phyloP scores from a whole-genome alignment of 1,140 invertebrate genomes.

The Nebria ingens region DNA sequence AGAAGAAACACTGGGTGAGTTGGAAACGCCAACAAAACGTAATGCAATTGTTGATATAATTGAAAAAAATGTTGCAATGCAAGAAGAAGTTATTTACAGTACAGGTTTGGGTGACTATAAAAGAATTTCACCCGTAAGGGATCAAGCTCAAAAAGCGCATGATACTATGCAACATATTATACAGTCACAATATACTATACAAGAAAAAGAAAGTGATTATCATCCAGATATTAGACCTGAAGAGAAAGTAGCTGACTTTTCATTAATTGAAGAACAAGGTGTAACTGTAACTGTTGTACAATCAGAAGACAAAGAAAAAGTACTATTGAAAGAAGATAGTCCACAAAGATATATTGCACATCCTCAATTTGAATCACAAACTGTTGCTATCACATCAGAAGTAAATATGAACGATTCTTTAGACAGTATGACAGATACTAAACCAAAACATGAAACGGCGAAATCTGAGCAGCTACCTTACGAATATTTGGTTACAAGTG shows the following conservation, averaged over 20 bases:
- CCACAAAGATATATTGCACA: slow-evolving; percentile 36
- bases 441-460: slow-evolving; percentile 31
- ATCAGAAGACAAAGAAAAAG: slow-evolving; percentile 41
- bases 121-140: slow-evolving; percentile 24
- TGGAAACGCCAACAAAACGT: slow-evolving; percentile 24
- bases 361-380: slow-evolving; percentile 38
- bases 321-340: slow-evolving; percentile 28
- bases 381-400: slow-evolving; percentile 42
- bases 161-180: slow-evolving; percentile 28
- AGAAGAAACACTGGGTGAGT: slow-evolving; percentile 24
- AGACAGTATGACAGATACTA: slow-evolving; percentile 29
- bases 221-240: slow-evolving; percentile 36
- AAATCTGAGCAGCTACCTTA: slow-evolving; percentile 35
- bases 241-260: slow-evolving; percentile 33
- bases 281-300: slow-evolving; percentile 38
- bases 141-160: slow-evolving; percentile 29
- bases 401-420: slow-evolving; percentile 33
- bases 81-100: slow-evolving; percentile 30
- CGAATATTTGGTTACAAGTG: slow-evolving; percentile 35
- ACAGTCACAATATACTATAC: slow-evolving; percentile 36
- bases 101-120: slow-evolving; percentile 23
- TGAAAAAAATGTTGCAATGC: slow-evolving; percentile 31
- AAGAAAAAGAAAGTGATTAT: slow-evolving; percentile 43
- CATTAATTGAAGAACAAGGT: slow-evolving; percentile 39
- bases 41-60: slow-evolving; percentile 32